phyloP scores from a whole-genome alignment of 2,797 vertebrate species.

The Prunella strophiata region DNA sequence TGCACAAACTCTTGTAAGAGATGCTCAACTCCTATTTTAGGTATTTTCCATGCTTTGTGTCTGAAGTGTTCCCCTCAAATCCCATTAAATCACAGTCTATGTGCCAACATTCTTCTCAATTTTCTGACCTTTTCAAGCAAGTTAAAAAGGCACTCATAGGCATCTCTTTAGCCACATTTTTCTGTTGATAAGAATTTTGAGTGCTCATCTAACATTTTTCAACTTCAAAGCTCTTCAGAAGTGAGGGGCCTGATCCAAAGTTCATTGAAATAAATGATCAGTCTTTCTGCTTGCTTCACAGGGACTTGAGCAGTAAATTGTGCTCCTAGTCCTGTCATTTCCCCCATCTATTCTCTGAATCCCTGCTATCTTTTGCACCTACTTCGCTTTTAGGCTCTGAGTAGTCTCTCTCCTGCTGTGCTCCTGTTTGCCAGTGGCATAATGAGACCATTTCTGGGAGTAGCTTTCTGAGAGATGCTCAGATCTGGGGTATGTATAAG shows the following conservation, averaged over 20 bases:
- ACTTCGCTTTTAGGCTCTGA: neutral
- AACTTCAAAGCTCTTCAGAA: constrained; percentile 53
- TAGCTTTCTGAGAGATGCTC: neutral
- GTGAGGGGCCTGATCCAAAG: neutral
- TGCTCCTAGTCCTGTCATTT: neutral
- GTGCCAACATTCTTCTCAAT: neutral
- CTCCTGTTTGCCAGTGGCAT: neutral
- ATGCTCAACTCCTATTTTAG: neutral
- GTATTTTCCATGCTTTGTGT: neutral
- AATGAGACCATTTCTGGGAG: neutral
- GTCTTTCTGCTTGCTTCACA: neutral
- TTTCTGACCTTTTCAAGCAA: constrained; percentile 45
- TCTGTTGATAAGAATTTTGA: constrained; percentile 13
- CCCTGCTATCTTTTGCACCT: neutral
- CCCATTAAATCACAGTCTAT: constrained; percentile 11
- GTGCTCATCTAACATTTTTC: constrained; percentile 15
- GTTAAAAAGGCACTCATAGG: neutral
- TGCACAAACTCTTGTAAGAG: neutral
- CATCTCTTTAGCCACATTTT: constrained; percentile 14
- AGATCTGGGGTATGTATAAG: neutral
- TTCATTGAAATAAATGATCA: neutral
- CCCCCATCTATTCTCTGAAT: neutral
- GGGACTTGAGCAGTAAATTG: neutral
- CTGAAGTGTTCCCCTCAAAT: constrained; percentile 1
- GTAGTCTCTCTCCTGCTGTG: neutral